Conservation (phyloP, 2,113 vertebrate genomes). For the Pangasianodon hypophthalmus region DNA sequence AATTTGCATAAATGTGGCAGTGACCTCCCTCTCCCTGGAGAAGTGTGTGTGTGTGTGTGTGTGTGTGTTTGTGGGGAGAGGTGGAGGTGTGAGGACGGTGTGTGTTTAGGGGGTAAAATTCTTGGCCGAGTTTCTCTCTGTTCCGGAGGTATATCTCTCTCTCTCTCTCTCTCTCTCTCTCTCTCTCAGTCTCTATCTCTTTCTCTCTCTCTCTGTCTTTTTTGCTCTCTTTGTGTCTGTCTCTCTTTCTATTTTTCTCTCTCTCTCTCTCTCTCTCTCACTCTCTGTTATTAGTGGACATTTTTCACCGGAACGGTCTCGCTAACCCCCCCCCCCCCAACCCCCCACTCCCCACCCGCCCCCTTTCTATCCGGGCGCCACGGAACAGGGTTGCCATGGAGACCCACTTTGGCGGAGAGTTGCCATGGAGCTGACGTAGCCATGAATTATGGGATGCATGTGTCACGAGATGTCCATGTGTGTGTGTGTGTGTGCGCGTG, state of each 20-base stretch:
- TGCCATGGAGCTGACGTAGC: constrained; percentile 70
- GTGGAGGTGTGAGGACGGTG: constrained; percentile 16
- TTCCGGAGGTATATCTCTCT: neutral
- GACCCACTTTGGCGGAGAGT: constrained; percentile 67
- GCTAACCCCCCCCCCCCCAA: constrained; percentile 16
- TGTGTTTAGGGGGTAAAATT: neutral
- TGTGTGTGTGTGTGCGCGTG: constrained; percentile 27
- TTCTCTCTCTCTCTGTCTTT: neutral
- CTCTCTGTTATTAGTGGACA: constrained; percentile 62
- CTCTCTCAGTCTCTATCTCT: neutral
- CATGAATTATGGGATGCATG: constrained; percentile 78
- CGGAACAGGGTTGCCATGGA: constrained; percentile 80
- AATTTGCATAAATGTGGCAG: constrained; percentile 47
- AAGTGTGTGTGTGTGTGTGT: constrained; percentile 33
- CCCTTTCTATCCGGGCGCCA: constrained; percentile 75
- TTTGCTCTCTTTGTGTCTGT: neutral
- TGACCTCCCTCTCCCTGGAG: constrained; percentile 43
- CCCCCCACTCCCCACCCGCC: constrained; percentile 8
- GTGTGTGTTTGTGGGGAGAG: neutral
- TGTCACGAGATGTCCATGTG: constrained; percentile 69
- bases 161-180: constrained; percentile 30
- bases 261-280: neutral
- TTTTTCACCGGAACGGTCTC: constrained; percentile 60
- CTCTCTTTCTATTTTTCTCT: constrained; percentile 29
- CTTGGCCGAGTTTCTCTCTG: constrained; percentile 2